Base-by-base conservation (phyloP, 2,888 invertebrate species). In the Ellobium chinense region DNA sequence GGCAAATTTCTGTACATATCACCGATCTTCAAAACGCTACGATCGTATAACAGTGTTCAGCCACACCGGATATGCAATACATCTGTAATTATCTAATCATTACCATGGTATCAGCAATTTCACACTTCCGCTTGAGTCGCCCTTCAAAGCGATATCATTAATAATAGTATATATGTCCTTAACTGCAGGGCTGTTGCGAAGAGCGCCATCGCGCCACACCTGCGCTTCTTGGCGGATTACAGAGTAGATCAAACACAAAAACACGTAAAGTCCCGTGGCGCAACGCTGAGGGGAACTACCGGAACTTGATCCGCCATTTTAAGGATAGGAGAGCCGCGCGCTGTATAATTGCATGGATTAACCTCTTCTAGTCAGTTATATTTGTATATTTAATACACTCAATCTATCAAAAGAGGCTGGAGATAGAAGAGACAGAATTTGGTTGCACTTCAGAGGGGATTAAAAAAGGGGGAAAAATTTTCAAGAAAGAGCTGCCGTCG, bases 251-350 rank as follows among this genome's bases (percentile, higher is more conserved):
- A 58, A 36, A 37, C 60, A 14, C 5, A 12, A 37, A n/a, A 36
- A 7, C 14, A 68, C 56, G 9, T 18, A 27, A 72, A 34, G 58
- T 24, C 54, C 24, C 24, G 2, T 24, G 14, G n/a, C 21, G n/a
- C 34, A 36, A 24, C 36, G 58, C 58, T 12, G 24, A 27, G 54
- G 29, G 31, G 24, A 24, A 34, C 14, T 4, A 24, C 36, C 18
- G 12, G 58, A 72, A 60, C 46, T 14, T 60, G 29, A 72, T 60
- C 58, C 56, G 72, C 54, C 56, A 60, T 72, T 60, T 31, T 60
- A n/a, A 12, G 56, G 46, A 24, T 24, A 36, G 36, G 46, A 72
- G 37, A 72, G 56, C 72, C 18, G 72, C 56, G 37, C 37, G 9
- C 27, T 5, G 1, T 36, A 58, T 60, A 60, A 72, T 60, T 72